phyloP scores from a whole-genome alignment of 2,113 vertebrate genomes.

The Serinus canaria region DNA sequence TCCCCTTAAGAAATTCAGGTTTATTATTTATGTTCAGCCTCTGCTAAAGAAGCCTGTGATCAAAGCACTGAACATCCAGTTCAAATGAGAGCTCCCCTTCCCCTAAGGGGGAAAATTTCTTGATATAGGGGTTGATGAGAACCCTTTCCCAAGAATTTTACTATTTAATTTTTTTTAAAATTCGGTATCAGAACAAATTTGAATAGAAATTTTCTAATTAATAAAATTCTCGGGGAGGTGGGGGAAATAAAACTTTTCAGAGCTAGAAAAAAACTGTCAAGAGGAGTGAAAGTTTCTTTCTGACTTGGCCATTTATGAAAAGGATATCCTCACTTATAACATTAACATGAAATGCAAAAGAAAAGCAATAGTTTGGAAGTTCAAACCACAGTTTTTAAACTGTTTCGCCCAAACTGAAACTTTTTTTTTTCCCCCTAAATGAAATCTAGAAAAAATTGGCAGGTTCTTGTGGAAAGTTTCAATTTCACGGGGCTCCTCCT shows the following conservation, averaged over 20 bases:
- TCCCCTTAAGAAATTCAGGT: not conserved
- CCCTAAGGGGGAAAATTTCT: not conserved
- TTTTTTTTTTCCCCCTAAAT: not conserved
- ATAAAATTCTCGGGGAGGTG: not conserved
- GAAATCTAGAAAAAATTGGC: not conserved
- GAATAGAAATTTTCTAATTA: not conserved
- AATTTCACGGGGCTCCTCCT: not conserved
- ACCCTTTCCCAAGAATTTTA: not conserved
- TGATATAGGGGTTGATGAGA: not conserved
- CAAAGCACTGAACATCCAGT: not conserved
- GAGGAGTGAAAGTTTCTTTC: not conserved
- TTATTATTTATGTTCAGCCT: not conserved
- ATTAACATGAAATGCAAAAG: not conserved
- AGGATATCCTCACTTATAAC: not conserved
- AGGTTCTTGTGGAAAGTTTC: not conserved
- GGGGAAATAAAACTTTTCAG: not conserved
- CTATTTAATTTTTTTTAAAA: not conserved
- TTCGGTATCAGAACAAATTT: not conserved
- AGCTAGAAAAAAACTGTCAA: not conserved
- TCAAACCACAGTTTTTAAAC: not conserved
- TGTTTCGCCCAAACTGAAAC: not conserved
- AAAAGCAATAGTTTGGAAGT: not conserved
- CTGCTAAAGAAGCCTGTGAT: not conserved
- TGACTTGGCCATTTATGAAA: not conserved
- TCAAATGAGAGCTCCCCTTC: not conserved